Evolutionary conservation across 2,797 vertebrate species (phyloP).

Genomic region (Acipenser oxyrinchus): DNA sequence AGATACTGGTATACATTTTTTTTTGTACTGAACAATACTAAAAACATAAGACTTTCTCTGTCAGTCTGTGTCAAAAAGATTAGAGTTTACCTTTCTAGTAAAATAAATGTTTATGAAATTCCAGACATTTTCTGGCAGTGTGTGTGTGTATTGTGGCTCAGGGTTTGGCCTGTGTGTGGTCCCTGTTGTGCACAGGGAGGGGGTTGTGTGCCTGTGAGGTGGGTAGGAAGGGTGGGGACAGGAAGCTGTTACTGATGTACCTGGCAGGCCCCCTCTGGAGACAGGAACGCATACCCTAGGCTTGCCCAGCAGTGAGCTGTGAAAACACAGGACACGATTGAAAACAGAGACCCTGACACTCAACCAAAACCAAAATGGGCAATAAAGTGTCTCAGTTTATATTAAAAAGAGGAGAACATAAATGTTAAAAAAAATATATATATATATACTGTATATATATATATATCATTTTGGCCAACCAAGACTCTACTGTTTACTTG

Average conservation of each 20-base stretch:
- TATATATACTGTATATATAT: too few species aligned
- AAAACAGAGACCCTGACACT: too few species aligned
- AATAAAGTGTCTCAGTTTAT: background rate
- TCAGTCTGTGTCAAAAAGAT: slow-evolving; percentile 27
- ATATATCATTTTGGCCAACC: too few species aligned
- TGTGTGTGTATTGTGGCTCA: slow-evolving; percentile 5
- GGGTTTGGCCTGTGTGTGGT: slow-evolving; percentile 52
- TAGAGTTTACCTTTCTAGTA: slow-evolving; percentile 42
- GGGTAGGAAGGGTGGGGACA: slow-evolving; percentile 11
- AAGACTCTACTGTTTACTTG: too few species aligned
- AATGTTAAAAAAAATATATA: too few species aligned
- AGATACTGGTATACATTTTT: too few species aligned
- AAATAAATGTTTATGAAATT: slow-evolving; percentile 71
- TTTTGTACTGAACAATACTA: too few species aligned
- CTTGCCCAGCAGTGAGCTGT: slow-evolving; percentile 1
- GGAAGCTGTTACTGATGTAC: slow-evolving; percentile 15
- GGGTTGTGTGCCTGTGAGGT: slow-evolving; percentile 48
- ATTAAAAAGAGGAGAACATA: background rate
- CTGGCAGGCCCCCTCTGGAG: slow-evolving; percentile 2
- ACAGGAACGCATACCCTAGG: background rate
- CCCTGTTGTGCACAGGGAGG: slow-evolving; percentile 55
- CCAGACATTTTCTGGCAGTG: slow-evolving; percentile 49
- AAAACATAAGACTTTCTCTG: slow-evolving; percentile 35
- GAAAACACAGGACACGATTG: background rate
- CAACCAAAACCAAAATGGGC: too few species aligned